Conservation (phyloP, 2,113 vertebrate genomes). For the Leucopsar rothschildi region DNA sequence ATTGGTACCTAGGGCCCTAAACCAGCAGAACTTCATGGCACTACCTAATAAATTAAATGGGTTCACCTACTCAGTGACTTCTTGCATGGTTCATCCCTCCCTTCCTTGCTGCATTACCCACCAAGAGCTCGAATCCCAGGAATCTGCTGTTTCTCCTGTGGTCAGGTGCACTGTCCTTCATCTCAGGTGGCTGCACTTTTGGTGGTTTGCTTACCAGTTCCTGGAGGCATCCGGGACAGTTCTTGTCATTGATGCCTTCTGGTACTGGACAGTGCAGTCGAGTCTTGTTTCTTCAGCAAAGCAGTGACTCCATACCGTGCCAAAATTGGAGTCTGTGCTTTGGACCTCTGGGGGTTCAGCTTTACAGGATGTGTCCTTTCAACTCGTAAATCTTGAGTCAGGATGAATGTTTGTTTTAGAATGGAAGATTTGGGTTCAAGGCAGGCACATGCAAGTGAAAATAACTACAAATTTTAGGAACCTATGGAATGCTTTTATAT, state of each 20-base stretch:
- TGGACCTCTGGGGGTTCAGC: not conserved
- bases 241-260: not conserved
- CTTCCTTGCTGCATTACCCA: not conserved
- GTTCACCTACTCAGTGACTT: not conserved
- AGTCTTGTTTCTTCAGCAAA: not conserved
- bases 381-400: not conserved
- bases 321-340: not conserved
- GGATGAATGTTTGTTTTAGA: not conserved
- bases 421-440: not conserved
- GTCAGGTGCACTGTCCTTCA: not conserved
- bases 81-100: not conserved
- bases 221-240: not conserved
- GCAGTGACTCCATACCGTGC: not conserved
- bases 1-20: not conserved
- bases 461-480: not conserved
- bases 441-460: not conserved
- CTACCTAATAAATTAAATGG: not conserved
- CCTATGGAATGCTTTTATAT: not conserved
- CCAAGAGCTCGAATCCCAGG: accelerated
- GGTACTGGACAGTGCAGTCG: not conserved
- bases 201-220: not conserved
- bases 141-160: not conserved
- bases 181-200: not conserved
- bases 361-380: not conserved
- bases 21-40: not conserved